A percentile compares a stretch with the other conserved stretches of the same genome.
Evolutionary conservation across 1,140 invertebrate species (phyloP).

Genomic region (Danaus plexippus): DNA sequence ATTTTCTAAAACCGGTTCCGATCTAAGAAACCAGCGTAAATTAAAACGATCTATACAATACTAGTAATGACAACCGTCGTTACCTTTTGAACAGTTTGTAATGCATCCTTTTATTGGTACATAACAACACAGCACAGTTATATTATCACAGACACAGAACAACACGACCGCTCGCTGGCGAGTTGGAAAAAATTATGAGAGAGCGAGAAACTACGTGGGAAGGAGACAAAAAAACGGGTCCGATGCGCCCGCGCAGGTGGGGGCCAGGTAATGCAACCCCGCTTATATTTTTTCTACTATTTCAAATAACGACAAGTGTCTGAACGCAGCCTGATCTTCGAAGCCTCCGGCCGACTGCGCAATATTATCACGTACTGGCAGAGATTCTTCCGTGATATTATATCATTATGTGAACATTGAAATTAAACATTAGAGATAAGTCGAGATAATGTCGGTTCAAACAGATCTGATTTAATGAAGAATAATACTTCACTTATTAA

Average conservation of each 20-base stretch:
- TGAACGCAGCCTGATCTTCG: not conserved
- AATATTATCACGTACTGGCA: conserved; percentile 15
- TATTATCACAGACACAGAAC: conserved; percentile 25
- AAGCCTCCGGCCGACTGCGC: conserved; percentile 1
- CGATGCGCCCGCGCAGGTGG: conserved; percentile 38
- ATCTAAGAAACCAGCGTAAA: not conserved
- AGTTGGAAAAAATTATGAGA: conserved; percentile 36
- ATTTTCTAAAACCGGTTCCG: conserved; percentile 10
- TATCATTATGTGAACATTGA: no score
- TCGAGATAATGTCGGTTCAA: no score
- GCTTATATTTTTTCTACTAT: conserved; percentile 13
- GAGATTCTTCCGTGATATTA: no score
- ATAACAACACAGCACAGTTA: conserved; percentile 27
- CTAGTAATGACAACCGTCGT: not conserved
- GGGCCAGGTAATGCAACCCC: conserved; percentile 24
- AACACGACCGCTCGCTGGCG: conserved; percentile 34
- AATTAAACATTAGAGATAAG: no score
- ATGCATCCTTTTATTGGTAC: conserved; percentile 50
- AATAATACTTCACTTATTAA: no score
- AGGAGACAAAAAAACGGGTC: conserved; percentile 35
- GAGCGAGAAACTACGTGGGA: conserved; percentile 31
- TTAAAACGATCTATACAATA: conserved; percentile 3
- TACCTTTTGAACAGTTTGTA: conserved; percentile 65
- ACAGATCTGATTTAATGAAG: no score
- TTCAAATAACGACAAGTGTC: conserved; percentile 18